Conservation (phyloP, 2,113 vertebrate genomes). For the Echinops telfairi region DNA sequence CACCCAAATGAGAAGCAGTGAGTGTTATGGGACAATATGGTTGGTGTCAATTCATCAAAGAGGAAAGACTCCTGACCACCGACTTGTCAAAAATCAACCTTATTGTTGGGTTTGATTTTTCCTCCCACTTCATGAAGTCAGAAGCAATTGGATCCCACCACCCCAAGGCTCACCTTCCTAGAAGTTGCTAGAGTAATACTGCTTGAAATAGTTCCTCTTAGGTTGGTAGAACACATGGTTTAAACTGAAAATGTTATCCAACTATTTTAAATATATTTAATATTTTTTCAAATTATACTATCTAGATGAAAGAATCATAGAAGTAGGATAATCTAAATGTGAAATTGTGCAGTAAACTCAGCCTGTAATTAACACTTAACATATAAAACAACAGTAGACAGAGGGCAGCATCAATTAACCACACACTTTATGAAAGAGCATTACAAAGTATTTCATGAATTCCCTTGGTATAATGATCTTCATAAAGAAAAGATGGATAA, state of each 20-base stretch:
- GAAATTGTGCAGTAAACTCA: conserved; percentile 14
- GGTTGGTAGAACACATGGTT: conserved; percentile 49
- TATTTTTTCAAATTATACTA: conserved; percentile 19
- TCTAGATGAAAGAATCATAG: neutral
- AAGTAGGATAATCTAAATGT: conserved; percentile 38
- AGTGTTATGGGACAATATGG: no score
- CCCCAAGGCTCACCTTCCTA: no score
- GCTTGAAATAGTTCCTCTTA: conserved; percentile 68
- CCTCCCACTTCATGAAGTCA: no score
- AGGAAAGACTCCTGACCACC: no score
- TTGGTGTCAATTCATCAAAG: no score
- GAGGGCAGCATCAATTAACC: neutral
- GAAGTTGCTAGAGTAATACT: conserved; percentile 47
- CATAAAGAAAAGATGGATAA: neutral
- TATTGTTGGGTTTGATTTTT: no score
- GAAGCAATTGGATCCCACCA: no score
- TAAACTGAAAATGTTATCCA: conserved; percentile 59
- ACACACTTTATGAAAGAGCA: conserved; percentile 4
- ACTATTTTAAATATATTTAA: conserved; percentile 69
- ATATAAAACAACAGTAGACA: neutral
- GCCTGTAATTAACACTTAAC: conserved; percentile 15
- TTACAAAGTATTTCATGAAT: neutral
- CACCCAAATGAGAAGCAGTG: no score
- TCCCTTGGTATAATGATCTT: neutral
- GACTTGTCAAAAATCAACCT: no score